A percentile compares a stretch with the other conserved stretches of the same genome.
Evolutionary conservation across 2,113 vertebrate species (phyloP).

Genomic region (Notechis scutatus): DNA sequence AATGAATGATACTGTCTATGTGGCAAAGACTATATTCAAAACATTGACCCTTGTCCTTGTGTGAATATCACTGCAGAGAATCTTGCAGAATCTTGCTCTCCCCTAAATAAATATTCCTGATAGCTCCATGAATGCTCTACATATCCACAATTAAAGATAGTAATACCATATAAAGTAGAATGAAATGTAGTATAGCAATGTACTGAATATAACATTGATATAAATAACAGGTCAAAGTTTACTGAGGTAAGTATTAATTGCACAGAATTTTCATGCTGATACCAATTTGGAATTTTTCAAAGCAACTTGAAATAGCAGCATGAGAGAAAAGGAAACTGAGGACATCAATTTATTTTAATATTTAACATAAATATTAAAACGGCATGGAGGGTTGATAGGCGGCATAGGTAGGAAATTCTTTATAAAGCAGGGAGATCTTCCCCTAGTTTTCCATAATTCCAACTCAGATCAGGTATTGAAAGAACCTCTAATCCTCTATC

Average conservation of each 20-base stretch:
- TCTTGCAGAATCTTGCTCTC: background rate
- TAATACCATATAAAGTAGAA: background rate
- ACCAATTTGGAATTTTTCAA: background rate
- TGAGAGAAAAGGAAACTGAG: background rate
- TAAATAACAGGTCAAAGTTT: background rate
- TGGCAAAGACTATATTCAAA: background rate
- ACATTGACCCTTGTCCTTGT: background rate
- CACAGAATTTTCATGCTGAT: background rate
- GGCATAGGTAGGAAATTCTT: background rate
- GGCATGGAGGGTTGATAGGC: background rate
- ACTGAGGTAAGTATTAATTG: background rate
- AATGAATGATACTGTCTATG: background rate
- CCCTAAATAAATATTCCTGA: background rate
- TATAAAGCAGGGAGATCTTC: background rate
- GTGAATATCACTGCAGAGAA: background rate
- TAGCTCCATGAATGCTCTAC: background rate
- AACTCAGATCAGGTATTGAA: background rate
- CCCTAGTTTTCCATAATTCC: background rate
- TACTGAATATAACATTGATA: background rate
- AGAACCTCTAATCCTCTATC: background rate
- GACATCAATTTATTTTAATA: background rate
- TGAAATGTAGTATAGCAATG: background rate
- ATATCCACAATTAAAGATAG: background rate
- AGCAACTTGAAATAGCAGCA: background rate
- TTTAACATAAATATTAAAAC: background rate